Evolutionary conservation across 2,797 vertebrate species (phyloP).

Genomic region (Acanthopagrus latus): DNA sequence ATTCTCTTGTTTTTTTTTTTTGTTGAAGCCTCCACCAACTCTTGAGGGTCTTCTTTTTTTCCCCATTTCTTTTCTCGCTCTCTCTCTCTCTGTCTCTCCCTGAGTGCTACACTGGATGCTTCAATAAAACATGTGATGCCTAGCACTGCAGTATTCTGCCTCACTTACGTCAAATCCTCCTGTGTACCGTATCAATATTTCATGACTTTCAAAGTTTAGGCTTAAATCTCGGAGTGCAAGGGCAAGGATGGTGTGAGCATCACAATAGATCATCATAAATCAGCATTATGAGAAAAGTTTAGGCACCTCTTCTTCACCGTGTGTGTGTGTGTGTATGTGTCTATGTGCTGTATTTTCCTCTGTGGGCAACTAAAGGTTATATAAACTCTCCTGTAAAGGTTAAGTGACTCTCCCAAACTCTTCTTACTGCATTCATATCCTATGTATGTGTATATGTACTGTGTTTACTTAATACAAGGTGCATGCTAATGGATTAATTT

Average conservation of each 20-base stretch:
- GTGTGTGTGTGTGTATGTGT: not conserved
- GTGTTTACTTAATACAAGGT: constrained; percentile 1
- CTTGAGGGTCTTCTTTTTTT: constrained; percentile 39
- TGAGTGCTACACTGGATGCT: constrained; percentile 77
- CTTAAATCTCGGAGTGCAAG: constrained; percentile 66
- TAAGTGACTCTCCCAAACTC: constrained; percentile 3
- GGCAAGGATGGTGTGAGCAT: constrained; percentile 41
- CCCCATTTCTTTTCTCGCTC: constrained; percentile 58
- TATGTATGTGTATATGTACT: not conserved
- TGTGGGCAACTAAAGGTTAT: constrained; percentile 7
- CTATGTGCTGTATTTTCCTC: not conserved
- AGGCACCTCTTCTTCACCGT: not conserved
- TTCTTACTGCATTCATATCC: not conserved
- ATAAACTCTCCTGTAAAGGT: constrained; percentile 10
- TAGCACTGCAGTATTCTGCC: constrained; percentile 78
- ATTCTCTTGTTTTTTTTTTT: constrained; percentile 18
- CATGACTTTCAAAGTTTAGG: constrained; percentile 77
- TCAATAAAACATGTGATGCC: constrained; percentile 86
- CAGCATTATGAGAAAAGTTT: constrained; percentile 31
- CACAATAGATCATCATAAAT: constrained; percentile 57
- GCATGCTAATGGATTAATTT: constrained; percentile 4
- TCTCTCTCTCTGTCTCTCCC: constrained; percentile 46
- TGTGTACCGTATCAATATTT: constrained; percentile 83
- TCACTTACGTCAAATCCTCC: constrained; percentile 78
- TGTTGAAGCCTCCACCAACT: constrained; percentile 45